These are phyloP conservation scores for Parazoanthus atlanticus DNA, from an alignment of 92 coral and sea anemone species.

Conservation along the genomic window DNA sequence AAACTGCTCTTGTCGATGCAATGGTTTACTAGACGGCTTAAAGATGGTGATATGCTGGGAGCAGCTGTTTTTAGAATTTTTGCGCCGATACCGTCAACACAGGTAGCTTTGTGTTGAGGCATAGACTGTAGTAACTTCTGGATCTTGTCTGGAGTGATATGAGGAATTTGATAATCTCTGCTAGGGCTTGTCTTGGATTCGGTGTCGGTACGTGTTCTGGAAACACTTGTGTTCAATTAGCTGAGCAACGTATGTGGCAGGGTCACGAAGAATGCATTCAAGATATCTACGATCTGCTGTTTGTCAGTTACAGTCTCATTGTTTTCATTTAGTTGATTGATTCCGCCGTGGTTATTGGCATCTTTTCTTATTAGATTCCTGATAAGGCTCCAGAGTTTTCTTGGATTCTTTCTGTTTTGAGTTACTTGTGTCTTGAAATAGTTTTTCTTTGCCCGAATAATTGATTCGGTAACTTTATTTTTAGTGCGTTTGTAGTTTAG, in stretches of 20 bases:
- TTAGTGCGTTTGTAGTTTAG: background rate
- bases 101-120: constrained; percentile 33
- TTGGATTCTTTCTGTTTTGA: constrained; percentile 20
- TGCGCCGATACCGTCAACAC: constrained; percentile 34
- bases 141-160: constrained; percentile 20
- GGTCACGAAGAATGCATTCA: constrained; percentile 29
- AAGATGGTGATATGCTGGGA: too few relatives aligned
- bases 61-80: constrained; percentile 24
- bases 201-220: background rate
- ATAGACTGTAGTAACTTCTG: background rate
- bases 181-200: background rate
- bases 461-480: background rate
- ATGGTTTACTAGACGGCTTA: background rate
- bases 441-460: constrained; percentile 4
- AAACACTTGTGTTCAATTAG: background rate
- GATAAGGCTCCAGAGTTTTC: constrained; percentile 32
- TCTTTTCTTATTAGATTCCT: too few relatives aligned
- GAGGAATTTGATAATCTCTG: background rate
- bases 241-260: constrained; percentile 22
- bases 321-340: constrained; percentile 19
- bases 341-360: constrained; percentile 1
- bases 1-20: constrained; percentile 23
- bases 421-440: constrained; percentile 26
- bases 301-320: constrained; percentile 27
- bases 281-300: constrained; percentile 13